Conservation (phyloP, 2,113 vertebrate genomes). For the Oryctolagus cuniculus region DNA sequence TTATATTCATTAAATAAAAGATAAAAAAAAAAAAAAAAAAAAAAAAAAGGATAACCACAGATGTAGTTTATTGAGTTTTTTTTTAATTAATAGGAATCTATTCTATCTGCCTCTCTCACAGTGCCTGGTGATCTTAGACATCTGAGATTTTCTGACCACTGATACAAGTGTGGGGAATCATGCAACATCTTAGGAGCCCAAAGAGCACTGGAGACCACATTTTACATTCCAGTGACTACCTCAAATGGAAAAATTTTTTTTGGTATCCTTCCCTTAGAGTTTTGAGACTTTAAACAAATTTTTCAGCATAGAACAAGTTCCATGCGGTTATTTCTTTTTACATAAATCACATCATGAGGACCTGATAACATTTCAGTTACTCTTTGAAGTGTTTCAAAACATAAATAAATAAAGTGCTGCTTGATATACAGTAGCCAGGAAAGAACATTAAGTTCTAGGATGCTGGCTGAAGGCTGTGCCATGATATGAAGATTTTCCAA, state of each 20-base stretch:
- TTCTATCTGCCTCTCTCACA: background rate
- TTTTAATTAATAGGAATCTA: background rate
- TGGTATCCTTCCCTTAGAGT: background rate
- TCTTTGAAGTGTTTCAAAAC: background rate
- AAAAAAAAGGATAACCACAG: background rate
- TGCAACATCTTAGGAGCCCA: background rate
- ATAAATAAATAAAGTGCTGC: background rate
- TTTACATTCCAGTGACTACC: background rate
- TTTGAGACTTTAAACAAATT: constrained; percentile 63
- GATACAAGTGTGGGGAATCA: background rate
- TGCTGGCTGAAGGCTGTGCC: background rate
- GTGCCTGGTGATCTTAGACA: background rate
- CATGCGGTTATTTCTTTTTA: background rate
- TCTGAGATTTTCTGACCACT: background rate
- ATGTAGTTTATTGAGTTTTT: background rate
- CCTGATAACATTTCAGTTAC: background rate
- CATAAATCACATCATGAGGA: background rate
- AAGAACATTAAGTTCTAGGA: background rate
- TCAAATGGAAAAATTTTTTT: constrained; percentile 54
- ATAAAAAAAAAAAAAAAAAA: too few species aligned
- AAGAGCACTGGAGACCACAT: background rate
- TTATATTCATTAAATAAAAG: too few species aligned
- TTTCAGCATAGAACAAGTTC: constrained; percentile 49
- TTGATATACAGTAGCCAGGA: background rate
- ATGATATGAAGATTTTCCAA: constrained; percentile 31